Percentiles rank a stretch among this genome's conserved stretches.
Conservation (phyloP, 2,797 vertebrate species). For the Sandelia bainsii region DNA sequence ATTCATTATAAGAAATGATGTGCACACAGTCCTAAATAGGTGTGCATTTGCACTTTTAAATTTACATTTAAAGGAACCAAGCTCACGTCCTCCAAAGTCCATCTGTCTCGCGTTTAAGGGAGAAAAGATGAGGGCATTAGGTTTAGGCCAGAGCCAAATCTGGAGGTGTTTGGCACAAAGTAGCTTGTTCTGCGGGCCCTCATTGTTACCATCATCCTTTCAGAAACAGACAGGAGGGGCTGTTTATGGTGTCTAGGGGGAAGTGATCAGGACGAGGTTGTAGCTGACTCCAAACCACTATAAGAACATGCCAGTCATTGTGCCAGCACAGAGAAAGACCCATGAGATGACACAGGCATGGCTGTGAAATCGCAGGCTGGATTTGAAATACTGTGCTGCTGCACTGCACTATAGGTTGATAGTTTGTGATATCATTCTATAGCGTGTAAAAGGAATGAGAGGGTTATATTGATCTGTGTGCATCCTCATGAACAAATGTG, state of each 20-base stretch:
- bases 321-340: not conserved
- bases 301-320: constrained; percentile 40
- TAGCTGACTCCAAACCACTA: constrained; percentile 38
- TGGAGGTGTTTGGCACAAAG: constrained; percentile 49
- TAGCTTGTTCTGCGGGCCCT: constrained; percentile 18
- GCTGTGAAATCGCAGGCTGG: not conserved
- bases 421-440: constrained; percentile 3
- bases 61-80: not conserved
- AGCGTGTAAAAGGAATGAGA: constrained; percentile 14
- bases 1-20: not conserved
- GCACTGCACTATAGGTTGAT: constrained; percentile 6
- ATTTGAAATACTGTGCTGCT: constrained; percentile 8
- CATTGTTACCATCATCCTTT: constrained; percentile 23
- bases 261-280: constrained; percentile 36
- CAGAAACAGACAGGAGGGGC: constrained; percentile 45
- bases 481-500: constrained; percentile 1
- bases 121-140: constrained; percentile 37
- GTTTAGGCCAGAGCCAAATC: constrained; percentile 29
- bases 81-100: constrained; percentile 28
- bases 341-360: constrained; percentile 4
- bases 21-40: not conserved
- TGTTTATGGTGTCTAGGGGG: constrained; percentile 45
- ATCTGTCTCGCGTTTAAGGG: not conserved
- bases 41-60: not conserved
- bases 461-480: constrained; percentile 33